phyloP scores from a whole-genome alignment of 2,113 vertebrate species.

The Gymnobelideus leadbeateri region DNA sequence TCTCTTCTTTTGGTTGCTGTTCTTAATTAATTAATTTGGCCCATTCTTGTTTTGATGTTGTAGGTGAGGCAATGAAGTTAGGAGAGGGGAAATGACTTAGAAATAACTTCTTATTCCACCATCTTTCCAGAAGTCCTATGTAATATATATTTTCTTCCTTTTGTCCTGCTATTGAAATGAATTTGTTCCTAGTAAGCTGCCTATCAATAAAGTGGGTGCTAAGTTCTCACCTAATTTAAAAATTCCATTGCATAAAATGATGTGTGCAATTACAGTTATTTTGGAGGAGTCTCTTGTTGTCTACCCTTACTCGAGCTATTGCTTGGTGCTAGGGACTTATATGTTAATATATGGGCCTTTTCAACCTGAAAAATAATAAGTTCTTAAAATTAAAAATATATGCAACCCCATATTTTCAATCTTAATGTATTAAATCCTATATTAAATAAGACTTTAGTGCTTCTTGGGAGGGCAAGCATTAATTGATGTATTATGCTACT shows the following conservation, averaged over 20 bases:
- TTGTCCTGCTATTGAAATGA: neutral
- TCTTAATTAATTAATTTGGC: neutral
- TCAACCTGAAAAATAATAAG: conserved; percentile 48
- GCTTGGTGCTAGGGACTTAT: conserved; percentile 16
- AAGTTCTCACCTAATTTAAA: neutral
- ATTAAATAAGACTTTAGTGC: conserved; percentile 47
- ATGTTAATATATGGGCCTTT: conserved; percentile 32
- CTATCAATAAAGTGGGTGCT: neutral
- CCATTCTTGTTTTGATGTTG: neutral
- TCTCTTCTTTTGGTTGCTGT: neutral
- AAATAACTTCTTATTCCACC: neutral
- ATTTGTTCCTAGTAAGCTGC: neutral
- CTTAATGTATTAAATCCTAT: conserved; percentile 47
- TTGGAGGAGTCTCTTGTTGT: neutral
- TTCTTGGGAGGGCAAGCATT: conserved; percentile 54
- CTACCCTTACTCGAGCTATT: neutral
- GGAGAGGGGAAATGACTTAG: neutral
- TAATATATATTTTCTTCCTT: neutral
- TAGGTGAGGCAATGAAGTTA: neutral
- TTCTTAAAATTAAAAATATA: conserved; percentile 18
- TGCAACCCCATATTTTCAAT: conserved; percentile 38
- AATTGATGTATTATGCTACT: conserved; percentile 64
- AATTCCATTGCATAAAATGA: neutral
- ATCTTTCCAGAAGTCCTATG: neutral
- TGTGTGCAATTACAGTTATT: neutral